Evolutionary conservation across 2,888 invertebrate species (phyloP), one percentile per base, ranked within the genome.

Genomic region (Heliconius hortense): DNA sequence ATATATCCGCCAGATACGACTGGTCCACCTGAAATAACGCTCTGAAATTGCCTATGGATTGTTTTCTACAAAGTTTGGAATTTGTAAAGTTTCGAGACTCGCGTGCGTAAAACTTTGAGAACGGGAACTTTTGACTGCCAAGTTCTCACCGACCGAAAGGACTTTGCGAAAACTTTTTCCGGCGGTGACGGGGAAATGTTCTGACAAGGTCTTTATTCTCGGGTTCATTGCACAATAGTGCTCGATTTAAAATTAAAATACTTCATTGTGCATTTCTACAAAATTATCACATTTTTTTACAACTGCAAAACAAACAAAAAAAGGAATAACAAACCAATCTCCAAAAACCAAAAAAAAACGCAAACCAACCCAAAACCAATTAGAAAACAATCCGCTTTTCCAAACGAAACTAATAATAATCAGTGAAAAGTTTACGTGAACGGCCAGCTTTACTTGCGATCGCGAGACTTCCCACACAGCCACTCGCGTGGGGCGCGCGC

Each of bases 401-500:
- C 24, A 26, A 60, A 60, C 15, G 26, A 60, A 26, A 35, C 24
- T 24, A 24, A 71, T 11, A 18, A 71, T 26, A 39, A 43, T 71
- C 56, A 53, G 18, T 71, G 48, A 68, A 72, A 77, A 75, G 59
- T 77, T 73, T 76, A 75, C 77, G 53, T 72, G 71, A 80, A 80
- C 80, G 84, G 85, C 84, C 82, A 84, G 81, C 79, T 75, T 77
- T 63, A 76, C 77, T 64, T 63, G 71, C 73, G 72, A 77, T 77
- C 69, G 73, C 73, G 77, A n/a, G 3, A n/a, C 79, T 77, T 81
- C 78, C 80, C 76, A 82, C 82, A 88, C 94, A 86, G 85, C 92
- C 93, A 89, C 90, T 90, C 90, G 90, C 93, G 86, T 85, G 83
- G 87, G 87, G 86, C 87, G 89, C 91, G 90, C 92, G 92, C 91